Evolutionary conservation across 1,140 invertebrate species (phyloP), one percentile per base, ranked within the genome.

Genomic region (Octopus sinensis): DNA sequence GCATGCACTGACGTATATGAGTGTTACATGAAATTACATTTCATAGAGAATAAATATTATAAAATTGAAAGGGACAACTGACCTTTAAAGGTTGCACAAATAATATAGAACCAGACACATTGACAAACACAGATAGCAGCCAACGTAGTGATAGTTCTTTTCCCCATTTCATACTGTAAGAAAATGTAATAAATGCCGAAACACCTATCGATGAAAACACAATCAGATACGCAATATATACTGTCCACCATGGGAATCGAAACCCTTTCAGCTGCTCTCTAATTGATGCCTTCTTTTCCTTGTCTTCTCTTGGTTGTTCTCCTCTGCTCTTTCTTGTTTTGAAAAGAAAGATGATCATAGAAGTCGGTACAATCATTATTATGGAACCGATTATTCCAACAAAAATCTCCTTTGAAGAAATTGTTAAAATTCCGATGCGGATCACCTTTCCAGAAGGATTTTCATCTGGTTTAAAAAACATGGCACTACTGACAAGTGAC

Each of bases 1-100:
- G 23, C 23, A 76, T 51, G 23, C 23, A 76, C 23, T 13, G 1
- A 76, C 23, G 4, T 76, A 76, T 51, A 76, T 76, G 23, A 51
- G 9, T 13, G 10, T 17, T n/a, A 76, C 4, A 62, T 1, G 17
- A 12, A 62, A 12, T 12, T 62, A 62, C 17, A 62, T 62, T 12
- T 62, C 9, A 12, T 12, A 12, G 17, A 12, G 17, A 12, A 62
- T 62, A 17, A 62, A 9, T 17, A 2, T 62, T 2, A 12, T 9
- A 62, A 12, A 17, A 9, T 73, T 73, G 6, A n/a, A 6, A 12
- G 68, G 17, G 17, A 73, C 30, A n/a, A 73, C 76, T 77, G 13
- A 77, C 76, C 76, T 77, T 51, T 17, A 77, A 12, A n/a, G 76
- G 76, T 17, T 77, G 76, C 7, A 77, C 43, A 52, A 77, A 43